Evolutionary conservation across 1,140 invertebrate genomes (phyloP).

Genomic region (Drosophila saltans): DNA sequence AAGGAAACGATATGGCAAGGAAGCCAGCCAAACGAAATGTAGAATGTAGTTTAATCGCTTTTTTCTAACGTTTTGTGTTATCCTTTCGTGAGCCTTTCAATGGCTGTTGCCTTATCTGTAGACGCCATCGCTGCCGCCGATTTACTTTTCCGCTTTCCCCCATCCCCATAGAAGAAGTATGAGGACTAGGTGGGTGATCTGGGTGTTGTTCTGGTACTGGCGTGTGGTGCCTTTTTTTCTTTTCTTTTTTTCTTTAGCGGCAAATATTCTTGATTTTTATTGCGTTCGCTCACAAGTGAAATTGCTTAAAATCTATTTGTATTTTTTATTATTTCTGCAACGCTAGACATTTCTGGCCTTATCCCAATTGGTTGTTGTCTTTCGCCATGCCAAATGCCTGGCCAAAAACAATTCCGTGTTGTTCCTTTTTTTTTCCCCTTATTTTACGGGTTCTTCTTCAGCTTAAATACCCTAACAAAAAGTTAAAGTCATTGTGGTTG

Average conservation of each 20-base stretch:
- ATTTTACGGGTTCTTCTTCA: background rate
- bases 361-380: constrained; percentile 42
- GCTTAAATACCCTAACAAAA: constrained; percentile 3
- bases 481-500: no score
- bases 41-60: constrained; percentile 50
- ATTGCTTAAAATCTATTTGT: constrained; percentile 82
- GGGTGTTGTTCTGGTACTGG: constrained; percentile 24
- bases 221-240: constrained; percentile 34
- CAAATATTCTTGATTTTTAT: constrained; percentile 82
- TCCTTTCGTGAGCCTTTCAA: constrained; percentile 68
- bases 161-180: no score
- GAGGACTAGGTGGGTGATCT: background rate
- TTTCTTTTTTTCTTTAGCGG: constrained; percentile 49
- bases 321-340: constrained; percentile 58
- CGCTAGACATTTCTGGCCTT: constrained; percentile 61
- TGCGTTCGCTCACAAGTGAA: constrained; percentile 79
- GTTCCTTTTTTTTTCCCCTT: constrained; percentile 33
- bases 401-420: constrained; percentile 72
- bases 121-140: constrained; percentile 74
- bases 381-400: constrained; percentile 58
- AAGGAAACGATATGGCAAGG: constrained; percentile 16
- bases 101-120: constrained; percentile 70
- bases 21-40: constrained; percentile 20
- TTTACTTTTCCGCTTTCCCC: constrained; percentile 63
- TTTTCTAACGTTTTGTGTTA: constrained; percentile 40